Percentiles rank a stretch among this genome's conserved stretches.
These are phyloP conservation scores for Phocides pigmalion DNA, from an alignment of 1,140 invertebrate species.

Conservation along the genomic window DNA sequence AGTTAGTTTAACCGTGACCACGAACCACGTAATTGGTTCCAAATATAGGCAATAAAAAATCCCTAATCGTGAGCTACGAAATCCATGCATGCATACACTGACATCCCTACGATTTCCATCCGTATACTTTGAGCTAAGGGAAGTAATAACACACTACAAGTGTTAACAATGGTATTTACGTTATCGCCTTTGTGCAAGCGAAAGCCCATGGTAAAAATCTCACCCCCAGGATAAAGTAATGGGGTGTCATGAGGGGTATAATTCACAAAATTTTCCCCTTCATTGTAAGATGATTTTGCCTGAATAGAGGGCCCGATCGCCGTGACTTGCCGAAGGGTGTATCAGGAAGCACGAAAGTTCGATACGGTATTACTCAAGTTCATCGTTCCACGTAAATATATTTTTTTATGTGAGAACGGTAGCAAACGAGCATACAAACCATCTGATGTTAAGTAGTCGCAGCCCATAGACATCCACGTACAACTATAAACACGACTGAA, in stretches of 20 bases:
- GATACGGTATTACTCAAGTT: not conserved
- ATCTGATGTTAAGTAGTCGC: too few relatives aligned
- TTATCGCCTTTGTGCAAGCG: conserved; percentile 31
- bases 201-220: conserved; percentile 34
- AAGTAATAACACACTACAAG: conserved; percentile 27
- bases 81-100: conserved; percentile 4
- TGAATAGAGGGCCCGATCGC: conserved; percentile 53
- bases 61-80: too few relatives aligned
- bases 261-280: conserved; percentile 72
- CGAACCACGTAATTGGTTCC: too few relatives aligned
- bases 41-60: too few relatives aligned
- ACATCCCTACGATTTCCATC: not conserved
- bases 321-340: conserved; percentile 62
- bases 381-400: too few relatives aligned
- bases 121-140: conserved; percentile 3
- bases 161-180: conserved; percentile 30
- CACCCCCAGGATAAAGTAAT: conserved; percentile 58
- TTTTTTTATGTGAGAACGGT: too few relatives aligned
- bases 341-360: conserved; percentile 20
- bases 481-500: too few relatives aligned
- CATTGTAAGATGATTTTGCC: conserved; percentile 72
- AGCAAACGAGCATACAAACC: too few relatives aligned
- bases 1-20: too few relatives aligned
- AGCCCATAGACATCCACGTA: too few relatives aligned
- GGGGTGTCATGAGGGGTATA: conserved; percentile 64